Percentiles rank a stretch among this genome's conserved stretches.
These are phyloP conservation scores for Ctenicera cuprea DNA, from an alignment of 2,888 invertebrate genomes.

Conservation along the genomic window DNA sequence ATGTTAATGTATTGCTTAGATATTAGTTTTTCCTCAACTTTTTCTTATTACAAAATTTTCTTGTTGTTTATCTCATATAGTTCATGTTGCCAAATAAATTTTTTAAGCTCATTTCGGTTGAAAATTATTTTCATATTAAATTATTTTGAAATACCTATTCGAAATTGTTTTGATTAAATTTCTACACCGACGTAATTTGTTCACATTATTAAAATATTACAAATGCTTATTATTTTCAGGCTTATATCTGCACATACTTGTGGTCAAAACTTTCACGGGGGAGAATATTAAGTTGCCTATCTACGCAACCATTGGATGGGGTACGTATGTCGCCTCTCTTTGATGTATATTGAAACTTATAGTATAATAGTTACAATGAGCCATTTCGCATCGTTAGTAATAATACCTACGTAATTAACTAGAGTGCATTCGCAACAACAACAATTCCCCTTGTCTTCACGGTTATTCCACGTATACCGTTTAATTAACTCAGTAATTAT, in stretches of 20 bases:
- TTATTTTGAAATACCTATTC: too few species aligned
- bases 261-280: conserved; percentile 88
- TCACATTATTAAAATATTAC: too few species aligned
- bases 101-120: too few species aligned
- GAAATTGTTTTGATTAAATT: too few species aligned
- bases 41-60: too few species aligned
- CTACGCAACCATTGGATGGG: conserved; percentile 89
- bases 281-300: conserved; percentile 87
- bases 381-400: not conserved
- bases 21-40: too few species aligned
- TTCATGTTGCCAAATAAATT: too few species aligned
- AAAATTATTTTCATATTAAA: too few species aligned
- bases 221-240: conserved; percentile 74
- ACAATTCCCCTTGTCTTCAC: not conserved
- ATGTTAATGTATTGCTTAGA: too few species aligned
- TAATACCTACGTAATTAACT: conserved; percentile 17
- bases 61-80: too few species aligned
- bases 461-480: not conserved
- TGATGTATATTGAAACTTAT: not conserved
- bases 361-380: not conserved
- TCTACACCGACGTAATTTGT: too few species aligned
- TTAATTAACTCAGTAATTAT: too few species aligned
- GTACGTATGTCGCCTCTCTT: conserved; percentile 75
- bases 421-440: conserved; percentile 9
- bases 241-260: conserved; percentile 88